These are phyloP conservation scores for Sciurus carolinensis DNA, from an alignment of 2,797 vertebrate genomes.

Conservation along the genomic window DNA sequence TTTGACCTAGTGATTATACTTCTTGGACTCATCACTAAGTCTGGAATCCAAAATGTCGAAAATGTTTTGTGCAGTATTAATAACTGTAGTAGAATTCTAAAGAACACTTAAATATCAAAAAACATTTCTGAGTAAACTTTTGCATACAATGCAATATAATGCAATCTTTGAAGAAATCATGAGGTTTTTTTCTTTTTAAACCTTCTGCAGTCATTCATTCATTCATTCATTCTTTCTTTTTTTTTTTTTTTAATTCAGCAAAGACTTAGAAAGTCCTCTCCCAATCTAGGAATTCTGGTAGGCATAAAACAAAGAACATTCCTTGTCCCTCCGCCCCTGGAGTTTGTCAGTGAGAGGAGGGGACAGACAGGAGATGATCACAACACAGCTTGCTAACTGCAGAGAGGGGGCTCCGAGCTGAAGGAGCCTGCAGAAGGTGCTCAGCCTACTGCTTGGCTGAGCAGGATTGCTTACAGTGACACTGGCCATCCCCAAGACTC, in stretches of 20 bases:
- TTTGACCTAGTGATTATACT: background rate
- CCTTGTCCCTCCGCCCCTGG: no score
- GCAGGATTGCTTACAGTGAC: background rate
- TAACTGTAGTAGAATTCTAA: constrained; percentile 11
- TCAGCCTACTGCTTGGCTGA: background rate
- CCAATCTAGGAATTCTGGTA: background rate
- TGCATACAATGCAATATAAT: background rate
- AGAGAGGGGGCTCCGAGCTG: fast-evolving
- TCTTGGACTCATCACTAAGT: background rate
- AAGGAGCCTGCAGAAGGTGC: fast-evolving
- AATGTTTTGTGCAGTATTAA: background rate
- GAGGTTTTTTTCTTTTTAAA: background rate
- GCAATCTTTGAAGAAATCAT: background rate
- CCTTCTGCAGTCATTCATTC: background rate
- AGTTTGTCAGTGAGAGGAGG: background rate
- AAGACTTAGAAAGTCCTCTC: background rate
- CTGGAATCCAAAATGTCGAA: background rate
- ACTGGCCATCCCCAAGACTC: background rate
- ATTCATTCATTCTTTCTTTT: background rate
- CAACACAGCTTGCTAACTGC: no score
- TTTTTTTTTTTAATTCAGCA: background rate
- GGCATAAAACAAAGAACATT: background rate
- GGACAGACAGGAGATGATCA: background rate
- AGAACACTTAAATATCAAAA: background rate
- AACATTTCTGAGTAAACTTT: constrained; percentile 32